These are phyloP conservation scores for Cyaniris semiargus DNA, from an alignment of 2,888 invertebrate genomes.

Conservation along the genomic window DNA sequence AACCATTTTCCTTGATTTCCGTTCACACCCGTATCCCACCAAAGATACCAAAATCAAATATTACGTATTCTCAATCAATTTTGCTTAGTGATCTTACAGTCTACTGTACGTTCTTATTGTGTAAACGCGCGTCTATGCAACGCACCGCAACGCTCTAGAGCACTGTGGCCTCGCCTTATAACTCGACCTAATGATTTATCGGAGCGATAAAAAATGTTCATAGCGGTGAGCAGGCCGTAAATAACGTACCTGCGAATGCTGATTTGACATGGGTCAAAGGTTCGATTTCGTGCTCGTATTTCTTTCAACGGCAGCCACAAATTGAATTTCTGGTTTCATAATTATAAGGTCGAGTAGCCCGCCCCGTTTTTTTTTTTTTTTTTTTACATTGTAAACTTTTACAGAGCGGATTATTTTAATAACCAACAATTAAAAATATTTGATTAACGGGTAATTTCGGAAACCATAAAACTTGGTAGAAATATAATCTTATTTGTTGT, in stretches of 20 bases:
- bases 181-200: conserved; percentile 73
- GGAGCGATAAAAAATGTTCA: conserved; percentile 71
- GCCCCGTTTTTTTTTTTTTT: no score
- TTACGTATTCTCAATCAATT: no score
- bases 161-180: conserved; percentile 34
- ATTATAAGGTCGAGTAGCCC: conserved; percentile 48
- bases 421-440: not conserved
- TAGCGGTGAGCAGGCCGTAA: conserved; percentile 71
- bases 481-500: not conserved
- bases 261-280: conserved; percentile 76
- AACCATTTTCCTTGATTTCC: no score
- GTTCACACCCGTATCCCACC: no score
- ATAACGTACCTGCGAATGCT: conserved; percentile 78
- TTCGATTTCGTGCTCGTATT: conserved; percentile 60
- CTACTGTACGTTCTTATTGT: not conserved
- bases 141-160: not conserved
- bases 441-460: not conserved
- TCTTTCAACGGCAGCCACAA: conserved; percentile 68
- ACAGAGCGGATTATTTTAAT: not conserved
- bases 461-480: not conserved
- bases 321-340: conserved; percentile 66
- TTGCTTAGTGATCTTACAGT: not conserved
- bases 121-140: not conserved
- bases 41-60: no score
- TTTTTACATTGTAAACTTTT: not conserved